A percentile compares a stretch with the other conserved stretches of the same genome.
Conservation (phyloP, 1,140 invertebrate genomes). For the Oedothorax gibbosus region DNA sequence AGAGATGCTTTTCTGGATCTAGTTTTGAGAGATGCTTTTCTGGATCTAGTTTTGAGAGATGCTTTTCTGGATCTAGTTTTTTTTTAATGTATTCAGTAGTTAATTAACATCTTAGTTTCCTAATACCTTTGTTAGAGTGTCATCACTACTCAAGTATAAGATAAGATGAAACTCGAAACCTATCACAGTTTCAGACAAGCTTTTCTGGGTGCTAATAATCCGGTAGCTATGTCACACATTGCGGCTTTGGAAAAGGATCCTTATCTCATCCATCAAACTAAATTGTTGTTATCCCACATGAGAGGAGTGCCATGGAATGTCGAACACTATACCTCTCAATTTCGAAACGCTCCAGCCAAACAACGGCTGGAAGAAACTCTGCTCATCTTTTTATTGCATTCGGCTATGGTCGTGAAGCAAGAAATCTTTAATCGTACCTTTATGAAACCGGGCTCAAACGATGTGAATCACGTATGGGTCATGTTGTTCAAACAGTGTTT, state of each 20-base stretch:
- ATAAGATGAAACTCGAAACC: neutral
- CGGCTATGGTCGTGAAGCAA: neutral
- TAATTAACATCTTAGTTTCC: no score
- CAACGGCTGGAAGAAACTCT: neutral
- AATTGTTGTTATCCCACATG: neutral
- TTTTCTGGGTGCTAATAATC: neutral
- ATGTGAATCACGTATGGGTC: neutral
- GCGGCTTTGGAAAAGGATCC: neutral
- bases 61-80: no score
- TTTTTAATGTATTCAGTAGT: no score
- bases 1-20: no score
- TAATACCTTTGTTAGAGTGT: no score
- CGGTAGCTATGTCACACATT: neutral
- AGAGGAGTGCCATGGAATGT: neutral
- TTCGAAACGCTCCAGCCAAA: neutral
- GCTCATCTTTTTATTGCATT: neutral
- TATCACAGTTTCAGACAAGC: neutral
- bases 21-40: no score
- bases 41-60: no score
- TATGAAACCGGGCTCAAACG: neutral
- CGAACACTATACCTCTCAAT: neutral
- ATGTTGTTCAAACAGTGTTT: neutral
- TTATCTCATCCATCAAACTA: neutral
- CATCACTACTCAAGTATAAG: neutral
- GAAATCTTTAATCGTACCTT: neutral